Percentiles rank a stretch among this genome's conserved stretches.
Conservation (phyloP, 2,888 invertebrate species). For the Dorcus hopei region DNA sequence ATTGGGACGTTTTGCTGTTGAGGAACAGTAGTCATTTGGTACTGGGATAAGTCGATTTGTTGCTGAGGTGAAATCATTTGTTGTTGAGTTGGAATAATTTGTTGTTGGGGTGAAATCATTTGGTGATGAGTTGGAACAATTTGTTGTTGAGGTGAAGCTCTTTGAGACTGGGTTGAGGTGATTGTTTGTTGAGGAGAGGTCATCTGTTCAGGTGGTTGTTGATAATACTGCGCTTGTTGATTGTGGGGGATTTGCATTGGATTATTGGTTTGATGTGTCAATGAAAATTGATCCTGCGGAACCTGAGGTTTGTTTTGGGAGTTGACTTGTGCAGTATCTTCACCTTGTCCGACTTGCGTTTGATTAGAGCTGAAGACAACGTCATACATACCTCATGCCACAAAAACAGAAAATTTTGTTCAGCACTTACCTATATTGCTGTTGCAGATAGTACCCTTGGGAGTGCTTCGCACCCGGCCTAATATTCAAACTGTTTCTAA, state of each 20-base stretch:
- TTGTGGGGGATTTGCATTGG: no score
- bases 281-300: not conserved
- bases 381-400: not conserved
- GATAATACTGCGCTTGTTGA: not conserved
- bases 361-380: no score
- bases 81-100: constrained; percentile 7
- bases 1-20: not conserved
- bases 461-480: constrained; percentile 6
- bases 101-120: constrained; percentile 2
- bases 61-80: constrained; percentile 6
- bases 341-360: no score
- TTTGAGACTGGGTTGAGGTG: not conserved
- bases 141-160: constrained; percentile 2
- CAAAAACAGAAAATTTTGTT: not conserved
- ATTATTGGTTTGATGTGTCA: no score
- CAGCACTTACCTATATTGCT: not conserved
- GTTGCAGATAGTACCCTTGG: not conserved
- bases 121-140: not conserved
- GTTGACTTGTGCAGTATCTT: not conserved
- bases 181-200: not conserved
- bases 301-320: not conserved
- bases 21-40: not conserved
- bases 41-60: not conserved
- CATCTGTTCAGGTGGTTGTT: not conserved
- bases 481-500: constrained; percentile 19